phyloP scores from a whole-genome alignment of 2,797 vertebrate species.

The Delichon dasypus region DNA sequence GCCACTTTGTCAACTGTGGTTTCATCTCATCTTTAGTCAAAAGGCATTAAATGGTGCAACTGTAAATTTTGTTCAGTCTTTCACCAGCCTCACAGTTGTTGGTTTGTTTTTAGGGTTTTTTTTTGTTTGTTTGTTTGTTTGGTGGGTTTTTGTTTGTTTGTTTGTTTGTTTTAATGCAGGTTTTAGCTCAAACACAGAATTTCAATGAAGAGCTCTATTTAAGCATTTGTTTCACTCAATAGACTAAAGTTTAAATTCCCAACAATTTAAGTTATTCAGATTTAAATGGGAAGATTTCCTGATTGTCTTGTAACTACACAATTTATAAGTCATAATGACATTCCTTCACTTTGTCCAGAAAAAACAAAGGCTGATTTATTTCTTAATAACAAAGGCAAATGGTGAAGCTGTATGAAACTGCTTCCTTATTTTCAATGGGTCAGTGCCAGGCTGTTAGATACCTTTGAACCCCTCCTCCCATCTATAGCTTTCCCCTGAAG shows the following conservation, averaged over 20 bases:
- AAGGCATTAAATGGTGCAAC: neutral
- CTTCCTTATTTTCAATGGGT: slow-evolving; percentile 69
- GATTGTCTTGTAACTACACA: slow-evolving; percentile 77
- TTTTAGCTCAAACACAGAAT: slow-evolving; percentile 49
- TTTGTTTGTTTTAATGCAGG: neutral
- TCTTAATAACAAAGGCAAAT: slow-evolving; percentile 78
- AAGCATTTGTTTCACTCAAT: slow-evolving; percentile 63
- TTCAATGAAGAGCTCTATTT: slow-evolving; percentile 49
- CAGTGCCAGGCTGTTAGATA: slow-evolving; percentile 64
- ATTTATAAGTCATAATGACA: slow-evolving; percentile 80
- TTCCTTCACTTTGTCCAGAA: slow-evolving; percentile 74
- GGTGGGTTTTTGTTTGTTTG: neutral
- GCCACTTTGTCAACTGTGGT: neutral
- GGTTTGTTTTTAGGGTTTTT: neutral
- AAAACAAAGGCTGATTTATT: slow-evolving; percentile 81
- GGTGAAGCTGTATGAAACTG: slow-evolving; percentile 62
- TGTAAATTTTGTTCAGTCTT: neutral
- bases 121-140: no score
- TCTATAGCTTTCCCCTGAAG: neutral
- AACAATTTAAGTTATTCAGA: slow-evolving; percentile 76
- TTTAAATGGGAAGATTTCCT: slow-evolving; percentile 75
- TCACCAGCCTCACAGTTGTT: neutral
- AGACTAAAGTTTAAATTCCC: slow-evolving; percentile 68
- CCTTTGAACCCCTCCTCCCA: slow-evolving; percentile 23
- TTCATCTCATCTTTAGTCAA: neutral